These are phyloP conservation scores for Vulpes vulpes DNA, from an alignment of 2,113 vertebrate genomes.

Conservation along the genomic window DNA sequence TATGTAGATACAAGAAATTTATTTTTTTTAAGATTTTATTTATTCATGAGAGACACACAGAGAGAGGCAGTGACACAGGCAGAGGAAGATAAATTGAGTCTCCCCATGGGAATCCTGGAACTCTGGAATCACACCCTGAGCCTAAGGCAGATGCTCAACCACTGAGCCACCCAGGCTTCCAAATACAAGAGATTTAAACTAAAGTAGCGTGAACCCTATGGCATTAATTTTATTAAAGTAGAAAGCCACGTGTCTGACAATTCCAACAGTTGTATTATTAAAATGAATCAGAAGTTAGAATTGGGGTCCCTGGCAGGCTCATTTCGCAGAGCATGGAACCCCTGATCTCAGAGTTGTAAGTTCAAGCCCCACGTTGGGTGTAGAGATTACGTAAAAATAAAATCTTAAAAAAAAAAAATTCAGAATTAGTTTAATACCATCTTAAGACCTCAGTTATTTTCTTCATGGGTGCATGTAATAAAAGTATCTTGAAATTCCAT, in stretches of 20 bases:
- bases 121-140: too few relatives aligned
- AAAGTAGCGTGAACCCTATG: constrained; percentile 7
- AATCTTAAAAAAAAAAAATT: neutral
- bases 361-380: neutral
- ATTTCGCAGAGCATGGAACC: neutral
- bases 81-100: too few relatives aligned
- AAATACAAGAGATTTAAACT: neutral
- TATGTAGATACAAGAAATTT: constrained; percentile 26
- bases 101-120: too few relatives aligned
- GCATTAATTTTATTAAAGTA: constrained; percentile 49
- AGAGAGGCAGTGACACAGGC: too few relatives aligned
- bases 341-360: neutral
- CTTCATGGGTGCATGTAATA: constrained; percentile 59
- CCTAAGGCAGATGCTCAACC: too few relatives aligned
- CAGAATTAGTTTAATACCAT: constrained; percentile 48
- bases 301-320: neutral
- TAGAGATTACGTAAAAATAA: neutral
- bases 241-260: constrained; percentile 7
- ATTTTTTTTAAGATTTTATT: neutral
- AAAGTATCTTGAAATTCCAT: constrained; percentile 77
- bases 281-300: constrained; percentile 46
- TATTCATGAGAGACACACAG: too few relatives aligned
- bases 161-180: too few relatives aligned
- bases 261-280: constrained; percentile 45
- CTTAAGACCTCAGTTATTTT: constrained; percentile 61